phyloP scores from a whole-genome alignment of 2,113 vertebrate species.

The Podarcis raffonei region DNA sequence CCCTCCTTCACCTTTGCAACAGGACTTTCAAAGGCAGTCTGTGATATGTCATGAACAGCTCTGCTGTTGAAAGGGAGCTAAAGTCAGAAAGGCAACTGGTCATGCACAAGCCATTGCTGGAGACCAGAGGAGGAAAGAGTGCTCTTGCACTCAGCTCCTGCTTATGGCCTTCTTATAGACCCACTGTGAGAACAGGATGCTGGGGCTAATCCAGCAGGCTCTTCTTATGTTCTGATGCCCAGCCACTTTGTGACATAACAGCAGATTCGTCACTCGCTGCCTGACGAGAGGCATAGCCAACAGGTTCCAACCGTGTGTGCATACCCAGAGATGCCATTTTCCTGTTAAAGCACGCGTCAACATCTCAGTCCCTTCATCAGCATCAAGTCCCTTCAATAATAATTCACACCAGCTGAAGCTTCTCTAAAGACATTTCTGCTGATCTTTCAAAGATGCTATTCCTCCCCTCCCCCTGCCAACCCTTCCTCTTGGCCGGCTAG shows the following conservation, averaged over 20 bases:
- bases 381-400: neutral
- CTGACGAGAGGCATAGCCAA: neutral
- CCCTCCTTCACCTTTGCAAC: neutral
- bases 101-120: neutral
- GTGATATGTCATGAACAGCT: too few relatives aligned
- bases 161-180: too few relatives aligned
- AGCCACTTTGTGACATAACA: neutral
- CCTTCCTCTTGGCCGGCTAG: neutral
- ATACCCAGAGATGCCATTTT: neutral
- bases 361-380: neutral
- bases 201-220: too few relatives aligned
- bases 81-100: neutral
- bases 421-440: neutral
- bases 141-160: too few relatives aligned
- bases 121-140: neutral
- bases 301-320: too few relatives aligned
- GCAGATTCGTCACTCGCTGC: neutral
- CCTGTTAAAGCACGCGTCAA: neutral
- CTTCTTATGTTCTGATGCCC: neutral
- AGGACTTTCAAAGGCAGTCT: neutral
- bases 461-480: neutral
- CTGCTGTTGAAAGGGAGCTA: neutral
- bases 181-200: too few relatives aligned
- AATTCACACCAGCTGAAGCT: neutral
- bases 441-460: neutral